A percentile compares a stretch with the other conserved stretches of the same genome.
phyloP scores from a whole-genome alignment of 2,888 invertebrate species.

The Caenorhabditis sulstoni region DNA sequence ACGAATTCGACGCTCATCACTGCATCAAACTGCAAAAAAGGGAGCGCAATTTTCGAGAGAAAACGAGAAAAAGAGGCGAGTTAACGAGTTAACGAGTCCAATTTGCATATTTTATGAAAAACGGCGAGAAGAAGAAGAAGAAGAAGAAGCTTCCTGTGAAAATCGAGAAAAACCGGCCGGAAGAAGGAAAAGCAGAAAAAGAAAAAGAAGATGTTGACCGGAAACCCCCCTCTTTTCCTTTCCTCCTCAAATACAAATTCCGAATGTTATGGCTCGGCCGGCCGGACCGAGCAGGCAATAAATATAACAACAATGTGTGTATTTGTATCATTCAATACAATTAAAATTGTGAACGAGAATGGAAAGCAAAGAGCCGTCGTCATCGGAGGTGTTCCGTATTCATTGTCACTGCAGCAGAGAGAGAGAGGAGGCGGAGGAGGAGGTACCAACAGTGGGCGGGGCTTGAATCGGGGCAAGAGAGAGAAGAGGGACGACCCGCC shows the following conservation, averaged over 20 bases:
- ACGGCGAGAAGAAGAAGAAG: too few species aligned
- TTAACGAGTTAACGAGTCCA: slow-evolving; percentile 51
- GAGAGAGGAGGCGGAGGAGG: background rate
- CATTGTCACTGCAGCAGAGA: background rate
- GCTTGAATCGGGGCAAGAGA: background rate
- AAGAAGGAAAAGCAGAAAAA: background rate
- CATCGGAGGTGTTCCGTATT: too few species aligned
- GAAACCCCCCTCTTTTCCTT: too few species aligned
- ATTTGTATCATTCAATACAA: slow-evolving; percentile 2
- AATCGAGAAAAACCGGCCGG: background rate
- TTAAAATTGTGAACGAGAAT: background rate
- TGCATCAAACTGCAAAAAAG: slow-evolving; percentile 2
- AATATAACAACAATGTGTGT: slow-evolving; percentile 5
- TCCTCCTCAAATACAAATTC: too few species aligned
- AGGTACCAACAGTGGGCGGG: slow-evolving; percentile 1
- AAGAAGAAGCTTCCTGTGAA: too few species aligned
- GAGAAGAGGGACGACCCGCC: background rate
- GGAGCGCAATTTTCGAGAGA: too few species aligned
- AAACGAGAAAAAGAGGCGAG: slow-evolving; percentile 18
- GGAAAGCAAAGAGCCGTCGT: background rate
- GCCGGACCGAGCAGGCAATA: background rate
- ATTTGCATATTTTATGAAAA: slow-evolving; percentile 54
- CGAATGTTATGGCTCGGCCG: too few species aligned
- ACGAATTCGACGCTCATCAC: background rate
- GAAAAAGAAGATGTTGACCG: background rate